These are phyloP conservation scores for Aelia acuminata DNA, from an alignment of 2,888 invertebrate species.

Conservation along the genomic window DNA sequence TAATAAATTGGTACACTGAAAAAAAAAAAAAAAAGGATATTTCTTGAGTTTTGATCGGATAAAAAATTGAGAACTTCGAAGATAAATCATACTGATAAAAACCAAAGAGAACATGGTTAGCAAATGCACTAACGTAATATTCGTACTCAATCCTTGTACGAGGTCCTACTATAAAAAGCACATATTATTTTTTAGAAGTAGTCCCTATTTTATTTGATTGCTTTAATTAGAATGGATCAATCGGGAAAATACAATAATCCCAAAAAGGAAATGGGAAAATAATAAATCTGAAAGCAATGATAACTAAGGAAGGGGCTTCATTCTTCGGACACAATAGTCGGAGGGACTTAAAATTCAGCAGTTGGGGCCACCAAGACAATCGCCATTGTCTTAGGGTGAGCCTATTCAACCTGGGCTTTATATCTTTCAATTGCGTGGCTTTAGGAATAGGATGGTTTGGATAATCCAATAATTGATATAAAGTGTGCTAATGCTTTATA, in stretches of 20 bases:
- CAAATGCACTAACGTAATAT: too few species aligned
- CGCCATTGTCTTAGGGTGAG: neutral
- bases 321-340: constrained; percentile 7
- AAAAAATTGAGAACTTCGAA: too few species aligned
- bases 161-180: too few species aligned
- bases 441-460: neutral
- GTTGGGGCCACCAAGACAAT: neutral
- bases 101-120: too few species aligned
- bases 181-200: too few species aligned
- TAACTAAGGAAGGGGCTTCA: constrained; percentile 18
- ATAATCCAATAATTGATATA: constrained; percentile 15
- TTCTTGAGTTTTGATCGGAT: too few species aligned
- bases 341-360: constrained; percentile 34
- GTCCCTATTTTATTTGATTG: too few species aligned
- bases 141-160: too few species aligned
- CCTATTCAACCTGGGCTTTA: neutral
- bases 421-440: constrained; percentile 26
- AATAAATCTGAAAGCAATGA: constrained; percentile 5
- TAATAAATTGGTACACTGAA: too few species aligned
- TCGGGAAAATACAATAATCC: neutral
- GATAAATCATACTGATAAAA: too few species aligned
- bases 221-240: neutral
- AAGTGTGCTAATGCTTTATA: neutral
- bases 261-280: neutral
- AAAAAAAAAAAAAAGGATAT: too few species aligned